Conservation (phyloP, 2,797 vertebrate genomes). For the Pristis pectinata region DNA sequence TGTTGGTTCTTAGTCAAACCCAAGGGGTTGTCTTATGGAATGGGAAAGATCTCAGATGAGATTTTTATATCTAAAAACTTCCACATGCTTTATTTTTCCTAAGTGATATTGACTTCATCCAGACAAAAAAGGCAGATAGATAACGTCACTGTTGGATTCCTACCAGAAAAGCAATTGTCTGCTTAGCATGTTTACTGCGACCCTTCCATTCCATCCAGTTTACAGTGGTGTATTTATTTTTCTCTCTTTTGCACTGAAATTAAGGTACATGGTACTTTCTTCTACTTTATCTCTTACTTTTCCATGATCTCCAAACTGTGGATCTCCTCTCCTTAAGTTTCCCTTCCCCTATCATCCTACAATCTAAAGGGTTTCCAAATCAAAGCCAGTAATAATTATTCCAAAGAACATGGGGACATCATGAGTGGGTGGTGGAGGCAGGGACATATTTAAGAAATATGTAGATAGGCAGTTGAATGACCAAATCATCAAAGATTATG, state of each 20-base stretch:
- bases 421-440: too few relatives aligned
- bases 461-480: too few relatives aligned
- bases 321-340: not conserved
- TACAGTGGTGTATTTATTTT: not conserved
- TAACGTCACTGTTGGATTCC: not conserved
- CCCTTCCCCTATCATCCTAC: not conserved
- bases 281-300: too few relatives aligned
- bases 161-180: not conserved
- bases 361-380: not conserved
- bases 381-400: not conserved
- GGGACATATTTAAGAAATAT: too few relatives aligned
- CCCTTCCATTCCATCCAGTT: not conserved
- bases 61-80: not conserved
- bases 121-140: not conserved
- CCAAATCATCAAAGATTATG: too few relatives aligned
- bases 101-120: conserved; percentile 3
- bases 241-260: not conserved
- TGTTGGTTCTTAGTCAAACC: not conserved
- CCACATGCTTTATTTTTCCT: not conserved
- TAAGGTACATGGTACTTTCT: not conserved
- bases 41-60: not conserved
- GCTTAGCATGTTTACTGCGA: not conserved
- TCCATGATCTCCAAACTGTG: not conserved
- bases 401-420: too few relatives aligned
- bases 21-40: not conserved